Evolutionary conservation across 1,140 invertebrate species (phyloP), one percentile per base, ranked within the genome.

Genomic region (Zaprionus inermis): DNA sequence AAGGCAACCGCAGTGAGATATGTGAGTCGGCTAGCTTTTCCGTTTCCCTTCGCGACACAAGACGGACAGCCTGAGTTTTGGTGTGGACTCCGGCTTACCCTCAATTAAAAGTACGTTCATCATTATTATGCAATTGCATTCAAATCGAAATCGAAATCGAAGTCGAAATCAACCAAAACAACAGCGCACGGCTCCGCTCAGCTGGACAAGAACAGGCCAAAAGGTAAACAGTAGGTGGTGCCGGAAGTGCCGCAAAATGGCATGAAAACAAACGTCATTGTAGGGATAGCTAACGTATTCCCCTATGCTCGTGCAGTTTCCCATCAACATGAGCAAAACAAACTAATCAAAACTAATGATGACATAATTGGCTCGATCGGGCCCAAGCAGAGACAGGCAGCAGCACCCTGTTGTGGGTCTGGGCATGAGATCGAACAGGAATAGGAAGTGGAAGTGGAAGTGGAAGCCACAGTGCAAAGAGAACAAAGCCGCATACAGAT

Each of bases 321-420:
- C 73, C 84, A 88, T 88, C 83, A 74, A 73, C 71, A 49, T 79
- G 72, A 80, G 67, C 44, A 51, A 65, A 78, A 73, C 69, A 72
- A 71, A 84, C 71, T 81, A 76, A 88, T 88, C 80, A 83, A 81
- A 84, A 82, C 84, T 89, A 89, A 89, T 89, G 84, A 89, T 89
- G 84, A 84, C 84, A 89, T 89, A 84, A 89, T 89, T 89, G 84
- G 73, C 80, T 88, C 77, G 69, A 80, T 85, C 55, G 60, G 28
- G 34, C 61, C 71, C 32, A 73, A 36, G 69, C 51, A 67, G 63
- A 70, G 66, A 51, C 68, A 77, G 69, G 16, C 55, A 59, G 57
- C 12, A 46, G 38, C 41, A 46, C 41, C 41, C 41, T 18, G 16
- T 16, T 46, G 41, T 46, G 34, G 36, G 41, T 49, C 54, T 32